Conservation (phyloP, 2,888 invertebrate genomes). For the Achlya flavicornis region DNA sequence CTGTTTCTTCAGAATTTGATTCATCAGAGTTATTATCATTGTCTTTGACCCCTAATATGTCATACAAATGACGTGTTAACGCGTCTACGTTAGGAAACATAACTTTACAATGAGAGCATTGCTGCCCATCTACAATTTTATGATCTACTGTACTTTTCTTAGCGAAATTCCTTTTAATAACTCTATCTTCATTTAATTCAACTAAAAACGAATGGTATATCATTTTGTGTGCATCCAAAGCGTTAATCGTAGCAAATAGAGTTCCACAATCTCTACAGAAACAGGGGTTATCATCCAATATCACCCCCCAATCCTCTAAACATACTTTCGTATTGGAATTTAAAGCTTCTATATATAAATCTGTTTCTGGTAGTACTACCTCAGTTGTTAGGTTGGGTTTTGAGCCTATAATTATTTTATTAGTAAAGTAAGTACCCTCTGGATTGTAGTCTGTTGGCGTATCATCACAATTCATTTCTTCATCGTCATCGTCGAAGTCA, state of each 20-base stretch:
- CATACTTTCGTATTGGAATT: background rate
- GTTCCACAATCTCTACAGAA: conserved; percentile 51
- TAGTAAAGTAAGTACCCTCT: conserved; percentile 19
- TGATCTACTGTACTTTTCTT: conserved; percentile 21
- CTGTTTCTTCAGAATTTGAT: background rate
- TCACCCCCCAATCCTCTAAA: conserved; percentile 50
- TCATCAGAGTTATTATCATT: background rate
- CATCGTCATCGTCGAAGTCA: conserved; percentile 5
- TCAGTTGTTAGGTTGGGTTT: conserved; percentile 30
- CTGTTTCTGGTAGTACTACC: conserved; percentile 14
- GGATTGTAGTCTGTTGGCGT: background rate
- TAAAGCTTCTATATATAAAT: conserved; percentile 26
- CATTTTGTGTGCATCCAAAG: conserved; percentile 58
- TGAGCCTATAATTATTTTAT: conserved; percentile 43
- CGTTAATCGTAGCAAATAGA: conserved; percentile 55
- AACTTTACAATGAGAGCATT: conserved; percentile 55
- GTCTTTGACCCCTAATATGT: conserved; percentile 41
- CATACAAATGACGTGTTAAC: conserved; percentile 55
- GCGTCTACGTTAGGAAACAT: conserved; percentile 44
- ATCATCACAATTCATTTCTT: background rate
- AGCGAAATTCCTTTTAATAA: conserved; percentile 19
- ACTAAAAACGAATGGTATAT: conserved; percentile 52
- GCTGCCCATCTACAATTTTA: conserved; percentile 15
- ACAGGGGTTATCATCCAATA: conserved; percentile 36
- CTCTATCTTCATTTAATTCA: conserved; percentile 39